Percentiles rank a stretch among this genome's conserved stretches.
Conservation (phyloP, 2,113 vertebrate genomes). For the Empidonax alnorum region DNA sequence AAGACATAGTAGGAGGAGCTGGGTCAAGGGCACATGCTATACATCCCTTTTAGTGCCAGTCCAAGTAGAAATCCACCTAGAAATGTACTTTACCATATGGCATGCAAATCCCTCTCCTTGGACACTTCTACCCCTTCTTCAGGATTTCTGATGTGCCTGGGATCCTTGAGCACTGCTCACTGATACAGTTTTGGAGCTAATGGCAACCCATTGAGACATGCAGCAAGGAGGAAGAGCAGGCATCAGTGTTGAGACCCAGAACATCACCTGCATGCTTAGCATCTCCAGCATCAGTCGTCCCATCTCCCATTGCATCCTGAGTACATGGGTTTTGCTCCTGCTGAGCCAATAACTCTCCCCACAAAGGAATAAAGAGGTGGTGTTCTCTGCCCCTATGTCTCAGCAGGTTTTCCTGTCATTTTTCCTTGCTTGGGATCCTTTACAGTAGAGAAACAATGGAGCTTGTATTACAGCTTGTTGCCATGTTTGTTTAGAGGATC, state of each 20-base stretch:
- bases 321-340: background rate
- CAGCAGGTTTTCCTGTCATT: background rate
- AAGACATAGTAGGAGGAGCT: background rate
- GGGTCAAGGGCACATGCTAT: background rate
- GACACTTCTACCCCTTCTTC: background rate
- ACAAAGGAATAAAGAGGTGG: background rate
- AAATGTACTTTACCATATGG: background rate
- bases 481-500: background rate
- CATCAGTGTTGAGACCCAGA: background rate
- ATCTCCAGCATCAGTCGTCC: background rate
- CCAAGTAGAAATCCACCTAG: background rate
- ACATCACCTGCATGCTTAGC: background rate
- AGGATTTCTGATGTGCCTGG: background rate
- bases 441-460: background rate
- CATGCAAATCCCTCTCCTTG: background rate
- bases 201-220: background rate
- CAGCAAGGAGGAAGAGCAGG: background rate
- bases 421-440: background rate
- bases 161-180: background rate
- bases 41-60: background rate
- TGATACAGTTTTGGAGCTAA: background rate
- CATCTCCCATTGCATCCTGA: background rate
- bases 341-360: background rate
- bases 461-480: background rate
- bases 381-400: background rate